Conservation (phyloP, 2,888 invertebrate species). For the Ormyrus nitidulus region DNA sequence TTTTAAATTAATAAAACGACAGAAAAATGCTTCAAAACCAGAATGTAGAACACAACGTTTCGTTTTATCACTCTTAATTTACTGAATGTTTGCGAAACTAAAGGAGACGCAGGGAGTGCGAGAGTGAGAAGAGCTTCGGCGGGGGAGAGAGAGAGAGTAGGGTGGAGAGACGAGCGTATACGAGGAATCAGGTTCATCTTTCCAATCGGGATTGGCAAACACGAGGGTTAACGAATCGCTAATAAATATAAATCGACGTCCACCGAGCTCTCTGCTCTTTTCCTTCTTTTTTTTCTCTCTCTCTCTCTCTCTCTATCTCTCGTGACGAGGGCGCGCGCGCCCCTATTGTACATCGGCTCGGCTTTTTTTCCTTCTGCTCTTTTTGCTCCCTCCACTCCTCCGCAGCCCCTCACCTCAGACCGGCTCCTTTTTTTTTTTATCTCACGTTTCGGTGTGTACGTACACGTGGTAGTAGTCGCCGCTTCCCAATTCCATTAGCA, state of each 20-base stretch:
- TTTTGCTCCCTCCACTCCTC: neutral
- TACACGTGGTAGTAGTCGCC: neutral
- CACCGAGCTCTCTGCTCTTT: slow-evolving; percentile 3
- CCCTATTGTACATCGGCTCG: too few species aligned
- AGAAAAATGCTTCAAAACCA: too few species aligned
- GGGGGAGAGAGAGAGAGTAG: neutral
- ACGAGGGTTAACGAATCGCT: slow-evolving; percentile 56
- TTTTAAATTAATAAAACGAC: too few species aligned
- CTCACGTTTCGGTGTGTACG: slow-evolving; percentile 33
- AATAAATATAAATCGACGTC: slow-evolving; percentile 59
- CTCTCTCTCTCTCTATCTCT: too few species aligned
- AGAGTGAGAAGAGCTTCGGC: too few species aligned
- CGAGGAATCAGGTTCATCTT: slow-evolving; percentile 24
- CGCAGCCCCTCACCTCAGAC: slow-evolving; percentile 10
- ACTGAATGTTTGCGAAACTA: too few species aligned
- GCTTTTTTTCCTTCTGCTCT: too few species aligned
- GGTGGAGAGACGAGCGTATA: neutral
- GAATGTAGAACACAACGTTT: too few species aligned
- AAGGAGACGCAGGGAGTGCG: too few species aligned
- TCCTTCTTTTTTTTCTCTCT: neutral
- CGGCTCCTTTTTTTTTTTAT: slow-evolving; percentile 22
- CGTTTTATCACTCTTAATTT: too few species aligned
- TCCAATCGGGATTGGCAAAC: slow-evolving; percentile 49
- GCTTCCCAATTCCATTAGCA: slow-evolving; percentile 57
- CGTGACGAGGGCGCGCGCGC: too few species aligned